Conservation (phyloP, 2,797 vertebrate genomes). For the Acrossocheilus wenchowensis region DNA sequence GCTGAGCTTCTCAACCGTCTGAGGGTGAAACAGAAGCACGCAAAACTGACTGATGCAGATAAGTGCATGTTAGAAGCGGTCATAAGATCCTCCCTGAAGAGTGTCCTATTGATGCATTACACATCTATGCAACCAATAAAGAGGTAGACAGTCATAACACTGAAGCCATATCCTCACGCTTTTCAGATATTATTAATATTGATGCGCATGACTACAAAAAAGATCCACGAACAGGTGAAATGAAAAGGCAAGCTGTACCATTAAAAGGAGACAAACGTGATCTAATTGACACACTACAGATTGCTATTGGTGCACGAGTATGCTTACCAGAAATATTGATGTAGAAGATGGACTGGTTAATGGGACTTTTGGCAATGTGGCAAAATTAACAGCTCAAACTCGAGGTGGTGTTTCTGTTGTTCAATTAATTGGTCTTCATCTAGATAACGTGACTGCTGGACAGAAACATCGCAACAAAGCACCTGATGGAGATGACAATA, state of each 20-base stretch:
- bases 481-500: not conserved
- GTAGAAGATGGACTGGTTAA: conserved; percentile 8
- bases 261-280: conserved; percentile 2
- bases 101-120: too few species aligned
- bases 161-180: not conserved
- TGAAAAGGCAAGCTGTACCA: conserved; percentile 4
- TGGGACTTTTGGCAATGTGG: conserved; percentile 24
- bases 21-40: too few species aligned
- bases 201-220: conserved; percentile 55
- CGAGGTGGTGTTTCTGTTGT: not conserved
- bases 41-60: too few species aligned
- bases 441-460: conserved; percentile 12
- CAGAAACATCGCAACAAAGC: conserved; percentile 26
- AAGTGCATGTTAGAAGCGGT: too few species aligned
- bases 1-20: too few species aligned
- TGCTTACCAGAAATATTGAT: conserved; percentile 41
- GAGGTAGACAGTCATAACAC: conserved; percentile 20
- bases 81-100: too few species aligned
- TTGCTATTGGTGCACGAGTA: conserved; percentile 30
- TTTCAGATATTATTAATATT: conserved; percentile 27
- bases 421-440: conserved; percentile 23
- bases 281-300: not conserved
- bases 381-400: conserved; percentile 2
- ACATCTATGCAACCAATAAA: conserved; percentile 41
- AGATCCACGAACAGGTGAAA: conserved; percentile 39